Conservation (phyloP, 2,888 invertebrate species). For the Meghimatium bilineatum region DNA sequence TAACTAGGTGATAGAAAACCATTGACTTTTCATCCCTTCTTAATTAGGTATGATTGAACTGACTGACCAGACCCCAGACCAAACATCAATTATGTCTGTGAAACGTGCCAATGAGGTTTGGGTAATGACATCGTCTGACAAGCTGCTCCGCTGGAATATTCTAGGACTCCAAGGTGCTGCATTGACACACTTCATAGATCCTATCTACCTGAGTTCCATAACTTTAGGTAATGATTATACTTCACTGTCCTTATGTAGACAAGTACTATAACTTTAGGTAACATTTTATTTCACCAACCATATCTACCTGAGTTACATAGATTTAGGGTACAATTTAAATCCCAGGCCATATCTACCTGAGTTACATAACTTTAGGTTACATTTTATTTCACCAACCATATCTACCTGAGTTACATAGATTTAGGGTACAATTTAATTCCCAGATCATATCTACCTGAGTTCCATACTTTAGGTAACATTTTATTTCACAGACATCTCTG, state of each 20-base stretch:
- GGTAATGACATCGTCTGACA: conserved; percentile 74
- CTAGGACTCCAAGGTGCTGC: conserved; percentile 74
- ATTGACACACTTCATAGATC: conserved; percentile 64
- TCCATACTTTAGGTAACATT: too few species aligned
- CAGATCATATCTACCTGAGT: too few species aligned
- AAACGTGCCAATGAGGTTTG: conserved; percentile 56
- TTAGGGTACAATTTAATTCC: too few species aligned
- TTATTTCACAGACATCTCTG: too few species aligned
- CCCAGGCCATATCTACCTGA: too few species aligned
- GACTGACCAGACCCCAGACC: conserved; percentile 56
- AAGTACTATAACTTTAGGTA: not conserved
- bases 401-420: conserved; percentile 39
- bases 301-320: conserved; percentile 68
- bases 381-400: conserved; percentile 60
- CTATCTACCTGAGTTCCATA: conserved; percentile 69
- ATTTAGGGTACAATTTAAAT: conserved; percentile 57
- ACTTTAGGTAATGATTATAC: conserved; percentile 62
- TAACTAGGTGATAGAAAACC: too few species aligned
- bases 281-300: conserved; percentile 62
- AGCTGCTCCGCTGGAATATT: conserved; percentile 73
- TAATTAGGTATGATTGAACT: conserved; percentile 60
- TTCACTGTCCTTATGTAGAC: too few species aligned
- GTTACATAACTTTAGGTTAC: not conserved
- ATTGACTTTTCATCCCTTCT: too few species aligned
- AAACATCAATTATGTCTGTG: conserved; percentile 53